A percentile compares a stretch with the other conserved stretches of the same genome.
These are phyloP conservation scores for Bembecia ichneumoniformis DNA, from an alignment of 2,888 invertebrate genomes.

Conservation along the genomic window DNA sequence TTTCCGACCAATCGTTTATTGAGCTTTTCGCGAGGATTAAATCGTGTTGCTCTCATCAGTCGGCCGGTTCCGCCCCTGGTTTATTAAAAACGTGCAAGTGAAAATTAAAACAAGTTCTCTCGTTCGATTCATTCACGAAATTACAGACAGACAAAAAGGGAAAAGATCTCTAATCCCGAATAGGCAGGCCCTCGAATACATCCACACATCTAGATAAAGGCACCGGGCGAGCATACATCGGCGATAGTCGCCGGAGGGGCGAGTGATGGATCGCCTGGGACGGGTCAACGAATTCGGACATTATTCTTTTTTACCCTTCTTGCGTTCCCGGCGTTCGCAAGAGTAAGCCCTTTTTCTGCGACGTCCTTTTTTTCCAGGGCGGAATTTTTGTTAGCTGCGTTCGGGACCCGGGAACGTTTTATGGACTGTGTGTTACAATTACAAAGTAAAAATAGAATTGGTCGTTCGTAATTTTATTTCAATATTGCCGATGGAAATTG, in stretches of 20 bases:
- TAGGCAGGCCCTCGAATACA: constrained; percentile 46
- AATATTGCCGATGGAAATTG: constrained; percentile 37
- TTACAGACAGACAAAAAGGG: constrained; percentile 35
- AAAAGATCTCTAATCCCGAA: constrained; percentile 54
- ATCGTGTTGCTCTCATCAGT: constrained; percentile 15
- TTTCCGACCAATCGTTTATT: constrained; percentile 52
- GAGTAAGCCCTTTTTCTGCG: constrained; percentile 71
- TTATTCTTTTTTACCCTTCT: constrained; percentile 75
- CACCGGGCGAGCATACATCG: constrained; percentile 42
- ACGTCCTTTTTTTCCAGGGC: constrained; percentile 57
- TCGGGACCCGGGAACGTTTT: constrained; percentile 48
- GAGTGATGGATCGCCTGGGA: constrained; percentile 73
- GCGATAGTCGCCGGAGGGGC: constrained; percentile 57
- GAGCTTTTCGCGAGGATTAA: constrained; percentile 38
- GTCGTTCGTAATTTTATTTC: constrained; percentile 56
- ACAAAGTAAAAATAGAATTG: constrained; percentile 69
- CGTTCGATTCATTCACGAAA: constrained; percentile 21
- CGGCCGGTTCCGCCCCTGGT: constrained; percentile 14
- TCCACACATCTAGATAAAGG: constrained; percentile 59
- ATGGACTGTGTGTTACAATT: constrained; percentile 66
- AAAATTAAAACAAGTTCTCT: constrained; percentile 13
- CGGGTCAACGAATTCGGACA: constrained; percentile 75
- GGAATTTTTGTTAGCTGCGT: constrained; percentile 56
- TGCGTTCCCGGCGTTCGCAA: constrained; percentile 61
- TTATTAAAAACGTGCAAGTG: constrained; percentile 20